phyloP scores from a whole-genome alignment of 1,140 invertebrate genomes.

The Archivesica marissinica region DNA sequence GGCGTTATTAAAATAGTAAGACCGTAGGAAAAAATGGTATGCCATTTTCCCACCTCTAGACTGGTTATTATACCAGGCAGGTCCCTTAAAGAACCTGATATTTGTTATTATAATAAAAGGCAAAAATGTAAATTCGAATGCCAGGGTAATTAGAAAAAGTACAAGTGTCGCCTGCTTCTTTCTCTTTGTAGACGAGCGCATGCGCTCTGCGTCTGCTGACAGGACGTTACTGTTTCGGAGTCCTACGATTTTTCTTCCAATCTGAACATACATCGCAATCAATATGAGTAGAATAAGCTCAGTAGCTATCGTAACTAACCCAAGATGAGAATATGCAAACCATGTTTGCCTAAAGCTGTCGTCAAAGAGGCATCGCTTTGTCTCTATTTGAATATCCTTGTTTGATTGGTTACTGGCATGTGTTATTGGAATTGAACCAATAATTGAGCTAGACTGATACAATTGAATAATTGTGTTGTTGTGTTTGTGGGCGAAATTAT shows the following conservation, averaged over 20 bases:
- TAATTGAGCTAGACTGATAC: background rate
- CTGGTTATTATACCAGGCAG: slow-evolving; percentile 42
- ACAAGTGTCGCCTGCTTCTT: slow-evolving; percentile 49
- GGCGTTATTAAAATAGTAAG: slow-evolving; percentile 49
- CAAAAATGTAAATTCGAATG: slow-evolving; percentile 52
- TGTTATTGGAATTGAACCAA: background rate
- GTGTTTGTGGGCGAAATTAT: background rate
- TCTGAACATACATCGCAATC: slow-evolving; percentile 22
- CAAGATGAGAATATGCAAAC: slow-evolving; percentile 62
- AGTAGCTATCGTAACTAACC: slow-evolving; percentile 42
- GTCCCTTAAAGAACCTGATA: slow-evolving; percentile 49
- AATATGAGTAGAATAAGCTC: slow-evolving; percentile 38
- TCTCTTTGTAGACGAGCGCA: background rate
- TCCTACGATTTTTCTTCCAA: slow-evolving; percentile 30
- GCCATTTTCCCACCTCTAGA: slow-evolving; percentile 28
- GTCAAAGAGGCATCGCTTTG: slow-evolving; percentile 50
- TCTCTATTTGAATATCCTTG: slow-evolving; percentile 29
- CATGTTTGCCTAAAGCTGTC: slow-evolving; percentile 41
- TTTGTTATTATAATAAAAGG: slow-evolving; percentile 53
- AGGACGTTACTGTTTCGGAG: background rate
- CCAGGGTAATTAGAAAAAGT: slow-evolving; percentile 55
- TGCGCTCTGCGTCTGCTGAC: background rate
- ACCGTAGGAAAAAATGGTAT: slow-evolving; percentile 55
- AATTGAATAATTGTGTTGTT: slow-evolving; percentile 1
- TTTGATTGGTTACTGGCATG: background rate